These are phyloP conservation scores for Trissolcus japonicus DNA, from an alignment of 2,888 invertebrate genomes.

Conservation along the genomic window DNA sequence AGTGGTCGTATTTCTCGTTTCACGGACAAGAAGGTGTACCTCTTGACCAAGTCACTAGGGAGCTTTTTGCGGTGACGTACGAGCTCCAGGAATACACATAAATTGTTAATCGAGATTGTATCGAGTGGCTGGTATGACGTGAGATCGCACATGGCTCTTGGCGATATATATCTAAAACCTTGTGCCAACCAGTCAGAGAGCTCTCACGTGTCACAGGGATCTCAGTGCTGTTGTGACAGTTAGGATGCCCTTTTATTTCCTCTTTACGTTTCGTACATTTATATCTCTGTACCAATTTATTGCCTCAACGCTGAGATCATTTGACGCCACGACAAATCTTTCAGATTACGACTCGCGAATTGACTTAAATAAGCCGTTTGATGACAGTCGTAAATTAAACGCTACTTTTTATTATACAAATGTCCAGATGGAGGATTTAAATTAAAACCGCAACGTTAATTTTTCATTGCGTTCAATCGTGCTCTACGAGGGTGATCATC, in stretches of 20 bases:
- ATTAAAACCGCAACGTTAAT: too few relatives aligned
- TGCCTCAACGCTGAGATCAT: not conserved
- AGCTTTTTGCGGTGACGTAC: constrained; percentile 44
- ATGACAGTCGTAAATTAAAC: too few relatives aligned
- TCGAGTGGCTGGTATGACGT: constrained; percentile 48
- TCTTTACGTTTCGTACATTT: constrained; percentile 12
- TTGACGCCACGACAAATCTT: constrained; percentile 6
- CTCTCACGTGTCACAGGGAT: constrained; percentile 14
- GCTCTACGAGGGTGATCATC: too few relatives aligned
- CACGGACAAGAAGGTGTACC: constrained; percentile 31
- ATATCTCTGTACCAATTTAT: constrained; percentile 17
- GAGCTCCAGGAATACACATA: constrained; percentile 46
- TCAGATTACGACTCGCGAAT: not conserved
- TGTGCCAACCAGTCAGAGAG: constrained; percentile 7
- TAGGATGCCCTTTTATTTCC: constrained; percentile 19
- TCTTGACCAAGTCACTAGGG: constrained; percentile 26
- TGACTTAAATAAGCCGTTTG: constrained; percentile 7
- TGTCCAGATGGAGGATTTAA: too few relatives aligned
- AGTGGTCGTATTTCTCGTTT: constrained; percentile 34
- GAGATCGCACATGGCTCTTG: constrained; percentile 36
- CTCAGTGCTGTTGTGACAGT: constrained; percentile 25
- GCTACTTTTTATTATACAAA: too few relatives aligned
- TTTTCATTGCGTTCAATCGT: too few relatives aligned
- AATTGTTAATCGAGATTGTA: constrained; percentile 53
- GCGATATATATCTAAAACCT: constrained; percentile 41